A percentile compares a stretch with the other conserved stretches of the same genome.
Evolutionary conservation across 1,140 invertebrate genomes (phyloP).

Genomic region (Glossosoma conforme): DNA sequence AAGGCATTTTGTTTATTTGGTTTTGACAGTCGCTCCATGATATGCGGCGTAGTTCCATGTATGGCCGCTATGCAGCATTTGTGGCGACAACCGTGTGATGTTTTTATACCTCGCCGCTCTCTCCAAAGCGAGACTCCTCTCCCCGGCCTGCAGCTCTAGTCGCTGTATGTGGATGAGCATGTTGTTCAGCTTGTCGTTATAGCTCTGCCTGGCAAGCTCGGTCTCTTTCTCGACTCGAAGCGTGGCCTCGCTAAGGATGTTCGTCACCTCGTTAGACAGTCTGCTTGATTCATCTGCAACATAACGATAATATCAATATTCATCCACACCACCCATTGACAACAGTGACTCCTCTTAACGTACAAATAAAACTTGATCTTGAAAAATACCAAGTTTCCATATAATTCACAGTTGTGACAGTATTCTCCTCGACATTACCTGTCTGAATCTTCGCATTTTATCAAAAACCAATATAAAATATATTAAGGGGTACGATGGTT

Average conservation of each 20-base stretch:
- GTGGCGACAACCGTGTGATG: no score
- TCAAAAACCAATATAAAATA: no score
- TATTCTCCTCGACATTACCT: background rate
- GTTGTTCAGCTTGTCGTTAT: conserved; percentile 47
- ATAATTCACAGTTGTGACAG: conserved; percentile 1
- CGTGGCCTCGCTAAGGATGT: conserved; percentile 36
- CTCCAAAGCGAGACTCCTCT: conserved; percentile 47
- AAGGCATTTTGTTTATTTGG: no score
- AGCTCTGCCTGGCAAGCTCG: conserved; percentile 42
- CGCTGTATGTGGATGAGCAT: conserved; percentile 46
- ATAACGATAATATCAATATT: conserved; percentile 11
- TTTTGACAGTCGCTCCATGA: no score
- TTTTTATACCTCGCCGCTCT: conserved; percentile 45
- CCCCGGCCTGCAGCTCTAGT: conserved; percentile 43
- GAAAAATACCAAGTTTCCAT: background rate
- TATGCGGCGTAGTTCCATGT: no score
- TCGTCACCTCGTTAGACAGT: conserved; percentile 35
- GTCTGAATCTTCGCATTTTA: no score
- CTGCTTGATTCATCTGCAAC: conserved; percentile 38
- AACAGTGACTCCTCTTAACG: background rate
- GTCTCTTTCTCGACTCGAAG: conserved; percentile 37
- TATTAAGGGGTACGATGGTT: no score
- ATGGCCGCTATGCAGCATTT: no score
- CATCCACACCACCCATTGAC: no score
- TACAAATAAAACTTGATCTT: background rate